Percentiles rank a stretch among this genome's conserved stretches.
These are phyloP conservation scores for Liparis tanakae DNA, from an alignment of 2,797 vertebrate species.

Conservation along the genomic window DNA sequence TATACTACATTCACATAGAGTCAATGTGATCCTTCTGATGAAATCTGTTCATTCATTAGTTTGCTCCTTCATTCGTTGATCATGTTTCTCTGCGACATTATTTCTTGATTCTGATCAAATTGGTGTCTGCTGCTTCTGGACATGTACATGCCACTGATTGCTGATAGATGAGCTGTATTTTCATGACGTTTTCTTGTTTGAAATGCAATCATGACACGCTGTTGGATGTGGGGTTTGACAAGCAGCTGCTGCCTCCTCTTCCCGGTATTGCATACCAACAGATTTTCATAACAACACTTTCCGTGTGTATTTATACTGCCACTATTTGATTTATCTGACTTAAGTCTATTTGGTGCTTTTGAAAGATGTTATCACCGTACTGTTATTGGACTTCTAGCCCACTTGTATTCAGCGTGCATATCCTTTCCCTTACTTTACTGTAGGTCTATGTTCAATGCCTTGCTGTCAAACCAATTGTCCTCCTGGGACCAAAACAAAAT, in stretches of 20 bases:
- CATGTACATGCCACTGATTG: too few relatives aligned
- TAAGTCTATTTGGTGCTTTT: neutral
- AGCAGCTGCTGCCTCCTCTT: neutral
- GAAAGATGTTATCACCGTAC: neutral
- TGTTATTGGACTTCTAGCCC: neutral
- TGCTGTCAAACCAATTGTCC: neutral
- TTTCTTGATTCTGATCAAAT: neutral
- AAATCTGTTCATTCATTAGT: constrained; percentile 45
- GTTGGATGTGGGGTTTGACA: neutral
- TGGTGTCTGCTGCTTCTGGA: too few relatives aligned
- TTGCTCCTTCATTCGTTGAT: constrained; percentile 5
- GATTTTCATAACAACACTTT: neutral
- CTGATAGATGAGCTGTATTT: neutral
- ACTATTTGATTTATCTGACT: neutral
- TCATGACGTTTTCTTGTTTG: neutral
- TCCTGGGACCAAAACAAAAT: neutral
- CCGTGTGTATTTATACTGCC: neutral
- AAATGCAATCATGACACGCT: neutral
- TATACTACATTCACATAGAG: neutral
- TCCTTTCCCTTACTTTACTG: neutral
- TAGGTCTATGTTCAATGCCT: neutral
- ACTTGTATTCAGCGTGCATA: neutral
- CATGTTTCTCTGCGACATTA: constrained; percentile 5
- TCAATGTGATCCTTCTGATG: constrained; percentile 26
- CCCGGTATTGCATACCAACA: too few relatives aligned